Evolutionary conservation across 2,113 vertebrate species (phyloP).

Genomic region (Clarias magur): DNA sequence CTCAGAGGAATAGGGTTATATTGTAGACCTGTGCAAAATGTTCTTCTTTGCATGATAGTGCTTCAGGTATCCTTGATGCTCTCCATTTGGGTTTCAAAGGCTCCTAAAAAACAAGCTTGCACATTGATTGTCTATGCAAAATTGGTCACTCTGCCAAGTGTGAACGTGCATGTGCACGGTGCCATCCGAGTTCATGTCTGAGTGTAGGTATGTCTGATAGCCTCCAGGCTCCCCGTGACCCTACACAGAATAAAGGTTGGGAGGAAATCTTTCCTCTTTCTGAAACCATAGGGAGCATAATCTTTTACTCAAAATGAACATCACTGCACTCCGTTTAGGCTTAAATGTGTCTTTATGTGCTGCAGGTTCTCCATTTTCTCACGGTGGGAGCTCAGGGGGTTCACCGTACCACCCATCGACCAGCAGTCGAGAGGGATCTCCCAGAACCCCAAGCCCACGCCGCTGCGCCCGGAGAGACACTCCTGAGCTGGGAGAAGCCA

Average conservation of each 20-base stretch:
- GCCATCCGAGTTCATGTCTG: not conserved
- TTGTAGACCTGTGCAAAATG: not conserved
- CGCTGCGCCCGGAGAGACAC: slow-evolving; percentile 68
- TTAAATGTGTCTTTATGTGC: not conserved
- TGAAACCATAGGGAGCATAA: not conserved
- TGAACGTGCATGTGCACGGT: not conserved
- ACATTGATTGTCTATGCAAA: not conserved
- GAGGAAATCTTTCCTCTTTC: not conserved
- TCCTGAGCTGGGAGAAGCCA: slow-evolving; percentile 67
- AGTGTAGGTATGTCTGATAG: no score
- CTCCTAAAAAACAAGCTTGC: not conserved
- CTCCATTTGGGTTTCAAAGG: not conserved
- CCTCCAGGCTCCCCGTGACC: no score
- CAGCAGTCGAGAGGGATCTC: slow-evolving; percentile 75
- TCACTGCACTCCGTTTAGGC: not conserved
- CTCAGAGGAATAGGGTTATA: not conserved
- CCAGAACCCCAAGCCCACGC: slow-evolving; percentile 67
- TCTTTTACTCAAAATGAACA: not conserved
- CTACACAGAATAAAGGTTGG: no score
- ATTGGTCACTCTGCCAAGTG: not conserved
- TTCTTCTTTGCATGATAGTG: not conserved
- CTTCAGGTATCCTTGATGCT: not conserved
- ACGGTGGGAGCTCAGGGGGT: slow-evolving; percentile 69
- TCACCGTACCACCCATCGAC: slow-evolving; percentile 66
- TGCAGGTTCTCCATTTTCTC: slow-evolving; percentile 67